Evolutionary conservation across 1,140 invertebrate species (phyloP).

Genomic region (Drosophila simulans): DNA sequence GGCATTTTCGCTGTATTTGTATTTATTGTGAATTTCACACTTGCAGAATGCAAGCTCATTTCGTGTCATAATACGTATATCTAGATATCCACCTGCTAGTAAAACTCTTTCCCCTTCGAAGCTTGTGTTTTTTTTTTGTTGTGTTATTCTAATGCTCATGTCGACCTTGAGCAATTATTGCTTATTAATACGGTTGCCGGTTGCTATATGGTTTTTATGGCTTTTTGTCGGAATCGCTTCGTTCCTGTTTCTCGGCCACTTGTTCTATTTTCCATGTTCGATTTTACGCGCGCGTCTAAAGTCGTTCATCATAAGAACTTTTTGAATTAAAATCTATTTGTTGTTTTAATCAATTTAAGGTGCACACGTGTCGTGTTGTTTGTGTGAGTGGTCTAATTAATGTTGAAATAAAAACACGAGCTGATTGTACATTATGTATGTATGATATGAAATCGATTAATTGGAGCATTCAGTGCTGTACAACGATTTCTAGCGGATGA

Average conservation of each 20-base stretch:
- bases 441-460: not conserved
- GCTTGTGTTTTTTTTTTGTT: constrained; percentile 42
- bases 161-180: constrained; percentile 77
- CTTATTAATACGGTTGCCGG: constrained; percentile 62
- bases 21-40: constrained; percentile 49
- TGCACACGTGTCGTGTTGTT: constrained; percentile 56
- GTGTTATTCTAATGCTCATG: constrained; percentile 58
- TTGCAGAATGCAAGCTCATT: constrained; percentile 49
- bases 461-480: constrained; percentile 5
- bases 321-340: constrained; percentile 29
- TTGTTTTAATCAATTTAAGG: constrained; percentile 59
- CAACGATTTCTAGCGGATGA: not conserved
- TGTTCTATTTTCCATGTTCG: constrained; percentile 32
- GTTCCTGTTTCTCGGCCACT: constrained; percentile 50
- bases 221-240: constrained; percentile 27
- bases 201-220: constrained; percentile 32
- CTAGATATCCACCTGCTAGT: constrained; percentile 6
- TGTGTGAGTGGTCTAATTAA: constrained; percentile 16
- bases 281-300: constrained; percentile 45
- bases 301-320: constrained; percentile 24
- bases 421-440: not conserved
- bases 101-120: not conserved
- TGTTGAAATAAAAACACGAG: constrained; percentile 40
- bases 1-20: constrained; percentile 18
- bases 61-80: constrained; percentile 42